Conservation (phyloP, 2,113 vertebrate species). For the Ursus arctos region DNA sequence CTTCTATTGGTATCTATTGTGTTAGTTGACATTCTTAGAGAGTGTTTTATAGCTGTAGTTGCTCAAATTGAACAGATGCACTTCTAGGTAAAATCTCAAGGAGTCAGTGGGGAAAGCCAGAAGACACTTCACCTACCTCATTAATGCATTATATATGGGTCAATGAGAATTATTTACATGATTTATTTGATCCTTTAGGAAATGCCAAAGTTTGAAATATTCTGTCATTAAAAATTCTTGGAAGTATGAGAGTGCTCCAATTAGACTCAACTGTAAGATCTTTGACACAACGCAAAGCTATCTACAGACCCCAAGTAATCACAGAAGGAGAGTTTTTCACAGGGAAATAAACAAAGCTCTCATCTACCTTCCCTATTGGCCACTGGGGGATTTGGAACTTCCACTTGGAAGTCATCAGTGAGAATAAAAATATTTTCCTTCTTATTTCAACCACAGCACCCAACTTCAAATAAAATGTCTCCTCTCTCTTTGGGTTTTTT, state of each 20-base stretch:
- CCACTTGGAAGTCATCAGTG: background rate
- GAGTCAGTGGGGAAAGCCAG: background rate
- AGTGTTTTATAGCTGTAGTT: background rate
- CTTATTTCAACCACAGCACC: background rate
- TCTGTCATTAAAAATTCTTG: constrained; percentile 6
- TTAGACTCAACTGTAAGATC: background rate
- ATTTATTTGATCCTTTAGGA: background rate
- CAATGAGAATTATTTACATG: background rate
- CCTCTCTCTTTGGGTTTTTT: constrained; percentile 32
- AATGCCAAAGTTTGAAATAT: background rate
- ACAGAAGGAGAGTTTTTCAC: background rate
- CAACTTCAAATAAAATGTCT: constrained; percentile 24
- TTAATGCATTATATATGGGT: background rate
- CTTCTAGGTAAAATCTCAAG: constrained; percentile 4
- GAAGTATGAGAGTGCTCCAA: background rate
- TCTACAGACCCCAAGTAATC: background rate
- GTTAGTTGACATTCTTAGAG: background rate
- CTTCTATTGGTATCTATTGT: background rate
- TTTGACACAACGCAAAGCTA: background rate
- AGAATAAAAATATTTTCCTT: constrained; percentile 31
- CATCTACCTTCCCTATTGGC: background rate
- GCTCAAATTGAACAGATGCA: background rate
- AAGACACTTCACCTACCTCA: background rate
- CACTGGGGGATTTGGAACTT: background rate
- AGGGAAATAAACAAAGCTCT: background rate